Conservation (phyloP, 2,113 vertebrate genomes). For the Polypterus bichir region DNA sequence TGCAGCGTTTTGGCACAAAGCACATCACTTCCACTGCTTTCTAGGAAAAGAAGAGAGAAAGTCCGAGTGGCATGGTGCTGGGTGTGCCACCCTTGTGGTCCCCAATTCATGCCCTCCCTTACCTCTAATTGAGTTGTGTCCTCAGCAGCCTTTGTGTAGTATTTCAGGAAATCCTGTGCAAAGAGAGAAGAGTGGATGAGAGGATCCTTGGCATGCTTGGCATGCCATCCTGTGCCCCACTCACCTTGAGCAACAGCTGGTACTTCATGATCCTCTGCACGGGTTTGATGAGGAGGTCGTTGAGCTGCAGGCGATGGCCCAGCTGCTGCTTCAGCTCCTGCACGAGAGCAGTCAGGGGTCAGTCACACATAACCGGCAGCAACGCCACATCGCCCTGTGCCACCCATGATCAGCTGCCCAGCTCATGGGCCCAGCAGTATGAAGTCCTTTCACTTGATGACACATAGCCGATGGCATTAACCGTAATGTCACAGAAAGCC, state of each 20-base stretch:
- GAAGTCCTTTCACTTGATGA: no score
- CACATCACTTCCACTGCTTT: conserved; percentile 86
- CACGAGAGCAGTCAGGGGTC: conserved; percentile 13
- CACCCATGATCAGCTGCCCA: no score
- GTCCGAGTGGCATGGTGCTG: neutral
- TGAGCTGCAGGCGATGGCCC: conserved; percentile 77
- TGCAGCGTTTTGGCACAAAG: conserved; percentile 81
- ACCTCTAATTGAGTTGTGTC: conserved; percentile 70
- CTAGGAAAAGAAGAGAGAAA: conserved; percentile 32
- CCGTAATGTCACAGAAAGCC: no score
- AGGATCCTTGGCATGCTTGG: conserved; percentile 14
- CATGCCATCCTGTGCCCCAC: conserved; percentile 7
- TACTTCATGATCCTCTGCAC: conserved; percentile 92
- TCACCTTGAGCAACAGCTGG: conserved; percentile 83
- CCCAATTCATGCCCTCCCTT: conserved; percentile 13
- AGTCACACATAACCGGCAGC: no score
- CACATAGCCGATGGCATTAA: no score
- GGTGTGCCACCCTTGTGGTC: no score
- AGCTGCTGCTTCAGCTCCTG: conserved; percentile 79
- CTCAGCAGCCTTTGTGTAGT: conserved; percentile 73
- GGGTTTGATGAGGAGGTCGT: conserved; percentile 83
- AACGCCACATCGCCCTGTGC: no score
- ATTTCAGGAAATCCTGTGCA: conserved; percentile 79
- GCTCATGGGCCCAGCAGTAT: no score
- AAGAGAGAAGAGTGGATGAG: conserved; percentile 33